Base-by-base conservation (phyloP, 2,113 vertebrate genomes). In the Vimba vimba region DNA sequence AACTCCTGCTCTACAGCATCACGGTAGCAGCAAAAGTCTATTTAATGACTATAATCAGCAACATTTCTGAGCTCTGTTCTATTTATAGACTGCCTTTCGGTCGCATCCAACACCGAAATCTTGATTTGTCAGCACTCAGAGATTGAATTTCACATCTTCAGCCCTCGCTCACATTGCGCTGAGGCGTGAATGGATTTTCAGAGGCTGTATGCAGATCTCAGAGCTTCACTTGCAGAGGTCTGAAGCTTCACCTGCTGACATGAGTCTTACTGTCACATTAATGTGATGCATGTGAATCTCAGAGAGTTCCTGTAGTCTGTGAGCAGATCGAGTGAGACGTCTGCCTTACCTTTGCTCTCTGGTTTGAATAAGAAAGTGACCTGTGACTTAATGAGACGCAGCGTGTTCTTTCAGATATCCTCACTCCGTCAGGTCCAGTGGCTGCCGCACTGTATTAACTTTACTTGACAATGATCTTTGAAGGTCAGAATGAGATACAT, bases 331-430 rank as follows among this genome's bases (percentile, higher is more conserved):
- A 21, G 19, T 9, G 19, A 39, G 59, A 64, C 8, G 33, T 43
- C 78, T 64, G 36, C 33, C 52, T 45, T 25, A 80, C 59, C n/a
- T 80, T 25, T 80, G 59, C 57, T 62, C 57, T 62, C 78, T 79
- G 78, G 60, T 59, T 57, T 78, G 30, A 78, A 59, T 78, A 19
- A 77, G 74, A 52, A 79, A 59, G 76, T 39, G 76, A 79, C 76
- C 76, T 0, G 69, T 73, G 36, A n/a, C 36, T 69, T 73, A n/a
- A n/a, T 10, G 21, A 71, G 68, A 11, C 1, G 13, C 43, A 75
- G 73, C n/a, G 13, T 30, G 59, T 81, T 47, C 25, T 39, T 4
- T 47, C 55, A 39, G 78, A 43, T 25, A 6, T 64, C 64, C 15
- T 62, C 59, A 45, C 57, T 17, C 6, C n/a, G 23, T 17, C 57